Base-by-base conservation (phyloP, 2,113 vertebrate genomes). In the Himantopus leucocephalus region DNA sequence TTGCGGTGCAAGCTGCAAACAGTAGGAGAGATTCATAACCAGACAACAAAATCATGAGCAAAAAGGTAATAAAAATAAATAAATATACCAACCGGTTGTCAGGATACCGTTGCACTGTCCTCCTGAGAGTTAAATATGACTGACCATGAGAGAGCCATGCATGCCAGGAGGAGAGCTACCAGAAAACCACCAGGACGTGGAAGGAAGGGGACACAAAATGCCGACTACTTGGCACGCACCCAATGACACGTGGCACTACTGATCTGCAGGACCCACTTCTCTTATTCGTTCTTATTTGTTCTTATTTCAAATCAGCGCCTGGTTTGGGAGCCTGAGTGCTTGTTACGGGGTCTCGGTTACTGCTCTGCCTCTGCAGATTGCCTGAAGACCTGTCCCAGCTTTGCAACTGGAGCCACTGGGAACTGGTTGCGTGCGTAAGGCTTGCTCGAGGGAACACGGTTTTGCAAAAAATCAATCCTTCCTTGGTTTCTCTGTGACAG, bases 71-170 rank as follows among this genome's bases (percentile, higher is more conserved):
- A 30, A 80, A 56, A 91, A 72, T 10, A 93, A 88, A 85, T 1
- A 9, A 10, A 32, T 66, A 92, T 98, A 98, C 98, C 97, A 97
- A 98, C 98, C 98, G 8, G 60, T 68, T 62, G 84, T 94, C 96
- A 39, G 63, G 93, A 90, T 67, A 60, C 70, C 2, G 18, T 37
- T 73, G 58, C 85, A 14, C 8, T 83, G 89, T 97, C 97, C 95
- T 97, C 94, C 90, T 94, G 95, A 95, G 96, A 88, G 96, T 73
- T 84, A 97, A 91, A 79, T 6, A 63, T 59, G 98, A 98, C 98
- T 98, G 98, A 98, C 97, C 92, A 87, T 5, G 23, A 94, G 95
- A 75, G 35, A 67, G 94, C 90, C 88, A 66, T 2, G 17, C 95
- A 93, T 94, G 98, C 97, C 75, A 74, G 35, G 22, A 58, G 67